Evolutionary conservation across 2,888 invertebrate genomes (phyloP).

Genomic region (Rhyacophila evoluta): DNA sequence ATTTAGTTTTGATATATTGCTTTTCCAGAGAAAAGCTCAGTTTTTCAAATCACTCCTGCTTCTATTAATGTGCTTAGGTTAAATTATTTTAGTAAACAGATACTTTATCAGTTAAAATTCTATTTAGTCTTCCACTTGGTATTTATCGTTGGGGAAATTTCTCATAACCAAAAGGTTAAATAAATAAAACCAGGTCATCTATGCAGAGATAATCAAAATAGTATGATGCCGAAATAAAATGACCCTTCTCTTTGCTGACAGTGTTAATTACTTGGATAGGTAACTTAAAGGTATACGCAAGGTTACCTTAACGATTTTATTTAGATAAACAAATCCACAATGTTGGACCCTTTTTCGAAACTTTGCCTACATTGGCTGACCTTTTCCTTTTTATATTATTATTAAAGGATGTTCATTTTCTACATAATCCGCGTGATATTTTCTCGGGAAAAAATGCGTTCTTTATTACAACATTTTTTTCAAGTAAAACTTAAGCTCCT

Average conservation of each 20-base stretch:
- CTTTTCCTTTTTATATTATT: neutral
- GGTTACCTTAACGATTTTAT: neutral
- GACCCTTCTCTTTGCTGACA: constrained; percentile 5
- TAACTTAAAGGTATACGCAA: neutral
- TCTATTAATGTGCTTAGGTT: no score
- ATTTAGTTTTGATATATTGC: no score
- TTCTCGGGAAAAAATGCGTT: no score
- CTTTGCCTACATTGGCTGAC: neutral
- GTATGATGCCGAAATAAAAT: neutral
- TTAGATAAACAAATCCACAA: neutral
- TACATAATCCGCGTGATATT: neutral
- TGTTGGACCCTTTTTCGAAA: neutral
- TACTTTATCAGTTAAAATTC: neutral
- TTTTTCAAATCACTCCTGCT: no score
- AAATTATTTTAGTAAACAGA: no score
- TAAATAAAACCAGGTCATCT: constrained; percentile 19
- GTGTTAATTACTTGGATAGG: neutral
- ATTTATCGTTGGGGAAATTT: neutral
- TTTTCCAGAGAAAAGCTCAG: no score
- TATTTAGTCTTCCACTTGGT: neutral
- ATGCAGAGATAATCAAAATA: constrained; percentile 15
- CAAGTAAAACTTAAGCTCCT: no score
- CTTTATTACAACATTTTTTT: no score
- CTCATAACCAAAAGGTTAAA: neutral
- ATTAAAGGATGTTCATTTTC: neutral